These are phyloP conservation scores for Cheumatopsyche charites DNA, from an alignment of 1,140 invertebrate species.

Conservation along the genomic window DNA sequence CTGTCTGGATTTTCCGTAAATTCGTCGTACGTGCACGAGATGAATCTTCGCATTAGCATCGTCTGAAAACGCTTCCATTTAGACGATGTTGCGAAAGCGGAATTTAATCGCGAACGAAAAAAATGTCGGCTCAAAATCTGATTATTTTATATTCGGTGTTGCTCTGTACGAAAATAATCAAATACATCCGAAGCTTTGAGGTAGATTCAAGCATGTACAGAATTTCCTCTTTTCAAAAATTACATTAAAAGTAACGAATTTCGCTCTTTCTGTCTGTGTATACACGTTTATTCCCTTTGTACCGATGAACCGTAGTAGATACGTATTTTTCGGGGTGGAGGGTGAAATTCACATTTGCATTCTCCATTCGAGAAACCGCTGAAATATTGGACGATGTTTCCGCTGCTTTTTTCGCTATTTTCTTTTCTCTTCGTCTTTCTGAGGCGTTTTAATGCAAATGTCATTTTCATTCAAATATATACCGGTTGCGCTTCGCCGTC, in stretches of 20 bases:
- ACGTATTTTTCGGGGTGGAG: background rate
- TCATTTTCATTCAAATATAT: conserved; percentile 25
- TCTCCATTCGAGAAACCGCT: conserved; percentile 26
- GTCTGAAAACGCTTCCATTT: too few relatives aligned
- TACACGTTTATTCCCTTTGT: conserved; percentile 21
- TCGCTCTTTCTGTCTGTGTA: conserved; percentile 2
- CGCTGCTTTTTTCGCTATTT: conserved; percentile 6
- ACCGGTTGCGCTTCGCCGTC: conserved; percentile 17
- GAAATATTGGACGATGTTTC: conserved; percentile 27
- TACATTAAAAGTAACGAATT: conserved; percentile 27
- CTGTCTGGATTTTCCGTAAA: too few relatives aligned
- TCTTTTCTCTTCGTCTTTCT: conserved; percentile 8
- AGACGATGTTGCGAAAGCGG: background rate
- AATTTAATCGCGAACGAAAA: background rate
- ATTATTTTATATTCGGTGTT: conserved; percentile 12
- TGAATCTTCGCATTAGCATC: too few relatives aligned
- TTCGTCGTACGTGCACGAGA: too few relatives aligned
- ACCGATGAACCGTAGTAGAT: conserved; percentile 27
- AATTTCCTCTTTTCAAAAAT: conserved; percentile 22
- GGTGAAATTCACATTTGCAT: conserved; percentile 16
- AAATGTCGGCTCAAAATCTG: background rate
- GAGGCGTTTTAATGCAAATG: conserved; percentile 22
- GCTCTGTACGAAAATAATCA: background rate
- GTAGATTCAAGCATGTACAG: conserved; percentile 22
- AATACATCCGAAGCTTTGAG: conserved; percentile 15